Evolutionary conservation across 1,140 invertebrate genomes (phyloP).

Genomic region (Drosophila chauvacae): DNA sequence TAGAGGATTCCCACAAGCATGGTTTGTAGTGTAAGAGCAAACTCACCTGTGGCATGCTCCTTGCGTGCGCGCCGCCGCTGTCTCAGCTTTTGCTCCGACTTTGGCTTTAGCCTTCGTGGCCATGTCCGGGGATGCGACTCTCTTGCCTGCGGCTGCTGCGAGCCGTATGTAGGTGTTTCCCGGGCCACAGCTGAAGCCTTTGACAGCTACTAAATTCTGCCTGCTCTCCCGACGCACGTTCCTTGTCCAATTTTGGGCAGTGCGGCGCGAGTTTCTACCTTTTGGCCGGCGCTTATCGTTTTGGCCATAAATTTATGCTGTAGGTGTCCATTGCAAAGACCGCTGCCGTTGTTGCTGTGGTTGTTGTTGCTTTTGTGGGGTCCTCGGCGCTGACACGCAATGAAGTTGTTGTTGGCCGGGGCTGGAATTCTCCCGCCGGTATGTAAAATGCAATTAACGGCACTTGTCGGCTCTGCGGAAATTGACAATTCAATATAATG

Average conservation of each 20-base stretch:
- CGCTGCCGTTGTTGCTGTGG: constrained; percentile 16
- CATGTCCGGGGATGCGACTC: constrained; percentile 4
- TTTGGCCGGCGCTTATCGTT: constrained; percentile 73
- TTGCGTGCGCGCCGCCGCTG: constrained; percentile 60
- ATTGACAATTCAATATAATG: constrained; percentile 58
- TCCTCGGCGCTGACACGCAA: constrained; percentile 75
- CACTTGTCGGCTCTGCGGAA: constrained; percentile 52
- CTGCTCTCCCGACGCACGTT: constrained; percentile 65
- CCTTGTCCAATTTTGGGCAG: constrained; percentile 80
- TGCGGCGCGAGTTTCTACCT: constrained; percentile 33
- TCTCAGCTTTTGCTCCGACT: constrained; percentile 31
- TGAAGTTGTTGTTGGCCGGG: constrained; percentile 66
- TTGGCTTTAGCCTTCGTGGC: constrained; percentile 15
- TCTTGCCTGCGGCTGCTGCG: background rate
- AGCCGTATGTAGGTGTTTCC: constrained; percentile 70
- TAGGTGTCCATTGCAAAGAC: constrained; percentile 27
- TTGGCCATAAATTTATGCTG: constrained; percentile 75
- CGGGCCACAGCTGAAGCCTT: constrained; percentile 77
- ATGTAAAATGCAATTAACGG: constrained; percentile 76
- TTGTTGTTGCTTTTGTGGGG: constrained; percentile 58
- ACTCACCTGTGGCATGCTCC: constrained; percentile 58
- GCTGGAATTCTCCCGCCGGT: constrained; percentile 49
- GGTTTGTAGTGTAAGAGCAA: constrained; percentile 8
- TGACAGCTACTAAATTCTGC: constrained; percentile 81
- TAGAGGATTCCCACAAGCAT: background rate